Evolutionary conservation across 2,888 invertebrate genomes (phyloP).

Genomic region (Colletes collaris): DNA sequence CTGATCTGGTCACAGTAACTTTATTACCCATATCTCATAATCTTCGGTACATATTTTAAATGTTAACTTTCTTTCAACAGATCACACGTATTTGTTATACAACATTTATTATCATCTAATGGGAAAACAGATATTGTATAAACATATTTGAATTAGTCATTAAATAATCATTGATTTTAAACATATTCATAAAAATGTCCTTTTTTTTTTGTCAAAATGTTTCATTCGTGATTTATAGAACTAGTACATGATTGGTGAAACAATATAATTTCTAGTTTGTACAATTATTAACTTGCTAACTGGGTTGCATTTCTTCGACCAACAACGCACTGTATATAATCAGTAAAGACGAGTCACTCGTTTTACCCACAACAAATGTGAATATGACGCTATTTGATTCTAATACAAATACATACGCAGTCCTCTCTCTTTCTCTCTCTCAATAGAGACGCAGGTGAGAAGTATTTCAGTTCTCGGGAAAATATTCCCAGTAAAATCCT

Average conservation of each 20-base stretch:
- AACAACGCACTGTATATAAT: too few species aligned
- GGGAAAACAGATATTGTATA: conserved; percentile 10
- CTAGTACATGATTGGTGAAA: conserved; percentile 11
- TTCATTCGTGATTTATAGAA: conserved; percentile 22
- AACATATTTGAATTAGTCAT: conserved; percentile 24
- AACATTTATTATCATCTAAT: conserved; percentile 42
- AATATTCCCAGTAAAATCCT: too few species aligned
- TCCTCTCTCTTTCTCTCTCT: too few species aligned
- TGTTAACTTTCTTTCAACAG: conserved; percentile 34
- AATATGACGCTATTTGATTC: too few species aligned
- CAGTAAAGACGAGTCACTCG: too few species aligned
- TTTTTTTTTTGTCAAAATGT: conserved; percentile 26
- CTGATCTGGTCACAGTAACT: conserved; percentile 44
- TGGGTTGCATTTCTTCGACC: too few species aligned
- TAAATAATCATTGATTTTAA: conserved; percentile 20
- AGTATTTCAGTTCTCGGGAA: too few species aligned
- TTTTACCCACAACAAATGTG: too few species aligned
- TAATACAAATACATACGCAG: too few species aligned
- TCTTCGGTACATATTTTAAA: conserved; percentile 43
- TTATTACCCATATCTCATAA: conserved; percentile 47
- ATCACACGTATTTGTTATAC: conserved; percentile 33
- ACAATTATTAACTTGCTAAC: conserved; percentile 27
- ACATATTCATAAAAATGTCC: conserved; percentile 6
- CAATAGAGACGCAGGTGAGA: too few species aligned
- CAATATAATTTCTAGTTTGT: conserved; percentile 27